Conservation (phyloP, 2,888 invertebrate species). For the Eupithecia centaureata region DNA sequence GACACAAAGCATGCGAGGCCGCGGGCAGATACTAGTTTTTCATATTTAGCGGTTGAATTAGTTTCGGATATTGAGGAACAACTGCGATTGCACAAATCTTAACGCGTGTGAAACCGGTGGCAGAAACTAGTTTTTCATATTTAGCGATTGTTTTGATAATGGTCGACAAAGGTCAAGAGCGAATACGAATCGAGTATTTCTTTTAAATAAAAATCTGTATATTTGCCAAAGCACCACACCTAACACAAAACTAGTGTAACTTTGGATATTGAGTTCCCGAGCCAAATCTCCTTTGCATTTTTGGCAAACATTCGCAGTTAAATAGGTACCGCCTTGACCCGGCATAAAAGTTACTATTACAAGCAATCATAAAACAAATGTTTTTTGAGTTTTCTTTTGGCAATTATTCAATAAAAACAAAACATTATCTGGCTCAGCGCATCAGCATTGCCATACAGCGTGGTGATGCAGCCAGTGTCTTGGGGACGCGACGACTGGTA, state of each 20-base stretch:
- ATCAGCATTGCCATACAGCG: no score
- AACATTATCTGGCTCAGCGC: no score
- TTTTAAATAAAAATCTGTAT: background rate
- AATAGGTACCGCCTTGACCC: constrained; percentile 12
- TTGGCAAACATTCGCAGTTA: constrained; percentile 11
- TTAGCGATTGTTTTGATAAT: no score
- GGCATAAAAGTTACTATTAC: background rate
- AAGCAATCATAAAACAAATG: background rate
- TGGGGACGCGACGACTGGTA: no score
- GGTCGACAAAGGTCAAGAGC: background rate
- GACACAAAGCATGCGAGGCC: no score
- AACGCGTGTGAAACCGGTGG: no score
- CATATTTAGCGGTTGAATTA: no score
- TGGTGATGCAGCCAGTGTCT: no score
- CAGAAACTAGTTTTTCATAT: no score
- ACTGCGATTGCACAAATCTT: no score
- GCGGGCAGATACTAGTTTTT: no score
- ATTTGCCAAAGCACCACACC: constrained; percentile 2
- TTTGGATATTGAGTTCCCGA: background rate
- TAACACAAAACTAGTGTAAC: background rate
- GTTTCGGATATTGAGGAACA: no score
- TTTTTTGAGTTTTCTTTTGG: constrained; percentile 1
- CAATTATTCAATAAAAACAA: background rate
- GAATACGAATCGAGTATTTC: background rate
- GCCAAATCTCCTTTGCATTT: constrained; percentile 14